Base-by-base conservation (phyloP, 2,113 vertebrate genomes). In the Ciconia maguari region DNA sequence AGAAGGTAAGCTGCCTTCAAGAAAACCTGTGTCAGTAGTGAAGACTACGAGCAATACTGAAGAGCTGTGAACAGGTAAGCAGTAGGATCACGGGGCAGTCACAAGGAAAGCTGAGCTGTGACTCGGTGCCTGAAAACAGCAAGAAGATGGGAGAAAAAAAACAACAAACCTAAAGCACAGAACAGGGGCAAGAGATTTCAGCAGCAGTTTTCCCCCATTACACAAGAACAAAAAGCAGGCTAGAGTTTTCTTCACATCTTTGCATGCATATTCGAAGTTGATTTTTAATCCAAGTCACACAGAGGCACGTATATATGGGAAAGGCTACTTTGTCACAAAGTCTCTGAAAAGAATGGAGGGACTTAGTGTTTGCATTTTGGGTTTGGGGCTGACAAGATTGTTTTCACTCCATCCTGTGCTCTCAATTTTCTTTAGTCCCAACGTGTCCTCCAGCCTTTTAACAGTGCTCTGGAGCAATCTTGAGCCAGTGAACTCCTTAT, bases 231-330 rank as follows among this genome's bases (percentile, higher is more conserved):
- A 85, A 46, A 25, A 18, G 11, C 29, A 52, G 20, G 29, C 32
- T 48, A 48, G 15, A 27, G 48, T 22, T 30, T 65, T 38, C n/a
- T 24, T 83, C 20, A 32, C 42, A 51, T 41, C 34, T 62, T 51
- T 25, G 26, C 48, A 10, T 5, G 4, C 10, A 3, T 34, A 55
- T 62, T 66, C 78, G 30, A 54, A 65, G 36, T 3, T 85, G 49
- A 76, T n/a, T 91, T 65, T 54, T 75, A 58, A 70, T 29, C 16
- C 34, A 13, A 46, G 55, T 16, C 30, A 22, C 60, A 48, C 6
- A 44, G 14, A 42, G 11, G 12, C 25, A 36, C 7, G 3, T 7
- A 11, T 8, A n/a, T 7, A 34, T 1, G 2, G 25, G n/a, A 58
- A 54, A 68, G 30, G 24, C 46, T 42, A n/a, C 46, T 60, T 71